Evolutionary conservation across 2,888 invertebrate species (phyloP), one percentile per base, ranked within the genome.

Genomic region (Argyresthia goedartella): DNA sequence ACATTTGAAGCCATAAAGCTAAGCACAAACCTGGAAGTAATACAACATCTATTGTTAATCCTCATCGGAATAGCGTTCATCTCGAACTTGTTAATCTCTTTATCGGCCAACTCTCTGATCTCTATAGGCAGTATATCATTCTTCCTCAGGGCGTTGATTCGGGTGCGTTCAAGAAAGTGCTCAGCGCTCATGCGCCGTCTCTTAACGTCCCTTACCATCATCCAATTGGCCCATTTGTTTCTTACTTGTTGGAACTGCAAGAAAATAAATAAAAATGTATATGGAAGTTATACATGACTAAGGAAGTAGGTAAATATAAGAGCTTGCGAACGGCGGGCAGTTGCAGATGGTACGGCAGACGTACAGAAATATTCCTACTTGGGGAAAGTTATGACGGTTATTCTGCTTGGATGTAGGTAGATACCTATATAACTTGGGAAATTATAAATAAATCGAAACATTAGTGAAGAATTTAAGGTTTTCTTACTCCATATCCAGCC

Each of bases 131-230:
- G 79, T 56, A 98, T 90, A 63, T 92, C 90, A 70, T 96, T 97
- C 72, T 92, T 95, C 53, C 95, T 90, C 53, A 99, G 68, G 0
- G 95, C 91, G 73, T 96, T 93, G 0, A 96, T 86, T 53, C 97
- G 90, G 53, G 95, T 82, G 57, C 98, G 89, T 54, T 93, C 91
- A 1, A 92, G 89, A 45, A 92, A 95, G 71, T 92, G 88, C 68
- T 96, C 91, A 42, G 91, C 90, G 0, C 93, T 91, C 66, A 91
- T 85, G 64, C 91, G 90, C 52, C 98, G 89, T 36, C 95, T 89
- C 69, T 95, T 95, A 0, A 94, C 93, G 74, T 99, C 98, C 57
- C 94, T 89, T 48, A 92, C 88, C 95, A 97, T 97, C 66, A 90
- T 88, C 89, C 92, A 92, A 71, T 95, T 93, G 0, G 93, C 90